A percentile compares a stretch with the other conserved stretches of the same genome.
These are phyloP conservation scores for Nebria ingens DNA, from an alignment of 1,140 invertebrate genomes.

Conservation along the genomic window DNA sequence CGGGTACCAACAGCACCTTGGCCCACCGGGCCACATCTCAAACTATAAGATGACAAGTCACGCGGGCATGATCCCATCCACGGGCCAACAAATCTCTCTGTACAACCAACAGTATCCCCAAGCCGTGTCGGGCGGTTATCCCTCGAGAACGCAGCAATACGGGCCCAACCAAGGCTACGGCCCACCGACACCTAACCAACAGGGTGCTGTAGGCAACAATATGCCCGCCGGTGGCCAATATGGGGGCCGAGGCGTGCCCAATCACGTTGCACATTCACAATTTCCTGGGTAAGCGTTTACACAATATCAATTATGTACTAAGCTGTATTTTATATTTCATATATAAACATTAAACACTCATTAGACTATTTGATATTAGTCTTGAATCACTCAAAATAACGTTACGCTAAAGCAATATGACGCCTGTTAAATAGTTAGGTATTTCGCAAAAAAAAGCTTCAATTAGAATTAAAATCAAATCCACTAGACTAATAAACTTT, in stretches of 20 bases:
- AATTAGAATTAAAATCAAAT: too few species aligned
- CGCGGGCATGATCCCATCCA: constrained; percentile 42
- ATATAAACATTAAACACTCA: too few species aligned
- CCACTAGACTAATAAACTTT: too few species aligned
- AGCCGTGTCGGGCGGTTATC: constrained; percentile 41
- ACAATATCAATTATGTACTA: too few species aligned
- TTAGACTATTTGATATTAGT: too few species aligned
- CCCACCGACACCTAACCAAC: constrained; percentile 22
- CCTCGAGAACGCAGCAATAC: constrained; percentile 39
- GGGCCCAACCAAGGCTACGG: constrained; percentile 40
- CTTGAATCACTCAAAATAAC: too few species aligned
- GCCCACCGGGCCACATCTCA: constrained; percentile 35
- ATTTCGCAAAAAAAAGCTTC: too few species aligned
- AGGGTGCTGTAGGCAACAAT: constrained; percentile 29
- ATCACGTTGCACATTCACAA: constrained; percentile 40
- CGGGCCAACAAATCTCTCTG: constrained; percentile 38
- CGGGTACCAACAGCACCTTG: constrained; percentile 26
- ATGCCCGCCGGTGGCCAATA: constrained; percentile 36
- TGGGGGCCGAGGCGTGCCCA: constrained; percentile 39
- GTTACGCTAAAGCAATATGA: too few species aligned
- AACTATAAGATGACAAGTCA: constrained; percentile 32
- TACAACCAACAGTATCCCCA: constrained; percentile 47
- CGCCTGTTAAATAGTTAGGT: too few species aligned
- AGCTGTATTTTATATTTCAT: too few species aligned
- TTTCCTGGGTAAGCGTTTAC: too few species aligned